Percentiles rank a stretch among this genome's conserved stretches.
Evolutionary conservation across 2,888 invertebrate genomes (phyloP).

Genomic region (Rhimphoctona megacephalus): DNA sequence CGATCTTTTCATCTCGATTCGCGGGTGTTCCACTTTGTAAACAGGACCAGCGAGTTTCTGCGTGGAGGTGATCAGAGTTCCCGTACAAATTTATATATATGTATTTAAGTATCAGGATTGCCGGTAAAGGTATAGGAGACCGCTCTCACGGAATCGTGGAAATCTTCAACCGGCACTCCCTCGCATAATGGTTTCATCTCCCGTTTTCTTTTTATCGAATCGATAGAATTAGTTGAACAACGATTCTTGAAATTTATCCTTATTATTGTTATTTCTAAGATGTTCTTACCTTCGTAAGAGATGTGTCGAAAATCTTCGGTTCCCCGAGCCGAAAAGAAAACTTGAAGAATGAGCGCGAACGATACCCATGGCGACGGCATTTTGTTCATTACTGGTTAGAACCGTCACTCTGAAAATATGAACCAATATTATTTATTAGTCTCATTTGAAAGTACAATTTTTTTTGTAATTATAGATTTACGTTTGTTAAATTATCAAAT

Average conservation of each 20-base stretch:
- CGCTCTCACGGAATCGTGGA: slow-evolving; percentile 63
- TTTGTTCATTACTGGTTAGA: slow-evolving; percentile 41
- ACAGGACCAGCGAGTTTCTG: slow-evolving; percentile 70
- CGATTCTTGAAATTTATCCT: neutral
- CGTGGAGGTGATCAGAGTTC: slow-evolving; percentile 45
- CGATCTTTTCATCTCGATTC: slow-evolving; percentile 47
- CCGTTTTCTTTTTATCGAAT: slow-evolving; percentile 37
- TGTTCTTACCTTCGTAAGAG: slow-evolving; percentile 79
- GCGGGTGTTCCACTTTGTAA: slow-evolving; percentile 61
- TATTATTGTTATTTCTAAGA: neutral
- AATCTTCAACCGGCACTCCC: slow-evolving; percentile 54
- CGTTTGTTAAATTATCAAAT: neutral
- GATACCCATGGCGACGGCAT: slow-evolving; percentile 71
- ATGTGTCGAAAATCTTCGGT: slow-evolving; percentile 81
- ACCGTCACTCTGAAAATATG: slow-evolving; percentile 39
- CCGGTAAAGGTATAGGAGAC: slow-evolving; percentile 47
- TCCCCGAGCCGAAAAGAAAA: slow-evolving; percentile 66
- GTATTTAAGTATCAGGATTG: slow-evolving; percentile 29
- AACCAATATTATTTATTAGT: neutral
- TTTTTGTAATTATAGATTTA: neutral
- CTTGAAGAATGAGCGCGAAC: slow-evolving; percentile 69
- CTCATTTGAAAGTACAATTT: neutral
- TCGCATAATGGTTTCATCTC: slow-evolving; percentile 39
- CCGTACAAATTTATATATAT: slow-evolving; percentile 15
- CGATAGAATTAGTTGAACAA: neutral